A percentile compares a stretch with the other conserved stretches of the same genome.
Conservation (phyloP, 2,888 invertebrate species). For the Cyclophora albipunctata region DNA sequence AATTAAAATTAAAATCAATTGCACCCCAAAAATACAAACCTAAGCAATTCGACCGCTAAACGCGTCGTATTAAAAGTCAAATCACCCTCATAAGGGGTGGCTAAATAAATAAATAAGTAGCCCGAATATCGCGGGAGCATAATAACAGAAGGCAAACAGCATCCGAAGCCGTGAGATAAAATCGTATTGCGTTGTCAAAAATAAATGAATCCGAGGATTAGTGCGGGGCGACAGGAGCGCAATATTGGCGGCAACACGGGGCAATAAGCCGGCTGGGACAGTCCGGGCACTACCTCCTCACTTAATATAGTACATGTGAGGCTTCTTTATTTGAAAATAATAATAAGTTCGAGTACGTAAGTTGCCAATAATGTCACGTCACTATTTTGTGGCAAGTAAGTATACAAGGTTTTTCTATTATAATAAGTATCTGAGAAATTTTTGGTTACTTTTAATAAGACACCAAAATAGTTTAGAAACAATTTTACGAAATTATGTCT, state of each 20-base stretch:
- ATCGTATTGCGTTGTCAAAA: slow-evolving; percentile 76
- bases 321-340: too few species aligned
- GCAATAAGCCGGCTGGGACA: slow-evolving; percentile 45
- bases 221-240: slow-evolving; percentile 66
- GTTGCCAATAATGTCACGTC: too few species aligned
- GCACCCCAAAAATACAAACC: slow-evolving; percentile 28
- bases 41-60: slow-evolving; percentile 51
- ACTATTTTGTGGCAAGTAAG: too few species aligned
- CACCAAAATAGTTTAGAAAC: too few species aligned
- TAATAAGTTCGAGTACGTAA: too few species aligned
- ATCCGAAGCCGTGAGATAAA: slow-evolving; percentile 75
- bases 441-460: too few species aligned
- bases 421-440: too few species aligned
- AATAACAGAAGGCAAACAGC: slow-evolving; percentile 75
- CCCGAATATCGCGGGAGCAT: slow-evolving; percentile 63
- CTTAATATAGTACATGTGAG: too few species aligned
- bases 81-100: slow-evolving; percentile 61
- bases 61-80: slow-evolving; percentile 63
- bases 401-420: too few species aligned
- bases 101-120: slow-evolving; percentile 71
- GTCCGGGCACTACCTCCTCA: too few species aligned
- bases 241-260: slow-evolving; percentile 68
- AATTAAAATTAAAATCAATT: slow-evolving; percentile 6
- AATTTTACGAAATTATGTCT: too few species aligned
- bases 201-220: slow-evolving; percentile 76